These are phyloP conservation scores for Thunnus maccoyii DNA, from an alignment of 2,113 vertebrate species.

Conservation along the genomic window DNA sequence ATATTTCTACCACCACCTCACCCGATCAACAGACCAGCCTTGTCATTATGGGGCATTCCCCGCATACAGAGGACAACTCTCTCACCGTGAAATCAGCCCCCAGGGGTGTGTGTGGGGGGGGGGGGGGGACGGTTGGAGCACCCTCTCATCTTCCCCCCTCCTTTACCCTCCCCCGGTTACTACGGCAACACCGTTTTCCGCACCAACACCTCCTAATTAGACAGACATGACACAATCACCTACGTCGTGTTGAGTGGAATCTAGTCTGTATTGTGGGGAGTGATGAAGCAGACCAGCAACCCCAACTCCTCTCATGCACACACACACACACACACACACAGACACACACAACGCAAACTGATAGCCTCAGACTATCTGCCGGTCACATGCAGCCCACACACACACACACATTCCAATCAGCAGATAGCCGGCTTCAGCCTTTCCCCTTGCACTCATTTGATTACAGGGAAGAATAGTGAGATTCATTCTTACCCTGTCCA, in stretches of 20 bases:
- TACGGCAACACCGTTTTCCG: conserved; percentile 70
- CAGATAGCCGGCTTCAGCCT: conserved; percentile 66
- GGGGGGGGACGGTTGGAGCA: conserved; percentile 13
- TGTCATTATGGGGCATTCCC: conserved; percentile 82
- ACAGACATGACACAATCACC: conserved; percentile 72
- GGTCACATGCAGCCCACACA: conserved; percentile 61
- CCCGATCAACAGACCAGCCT: conserved; percentile 57
- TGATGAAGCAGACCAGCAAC: conserved; percentile 66
- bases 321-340: conserved; percentile 34
- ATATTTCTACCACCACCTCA: conserved; percentile 73
- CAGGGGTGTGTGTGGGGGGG: too few species aligned
- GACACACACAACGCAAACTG: conserved; percentile 20
- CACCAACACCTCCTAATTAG: conserved; percentile 77
- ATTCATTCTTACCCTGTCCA: conserved; percentile 78
- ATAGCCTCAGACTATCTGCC: conserved; percentile 64
- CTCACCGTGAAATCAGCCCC: conserved; percentile 63
- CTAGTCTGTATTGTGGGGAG: conserved; percentile 48
- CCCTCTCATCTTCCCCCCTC: conserved; percentile 54
- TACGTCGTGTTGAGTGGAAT: conserved; percentile 65
- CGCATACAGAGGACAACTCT: conserved; percentile 63
- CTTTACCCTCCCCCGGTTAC: conserved; percentile 51
- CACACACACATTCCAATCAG: conserved; percentile 69
- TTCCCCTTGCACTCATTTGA: conserved; percentile 64
- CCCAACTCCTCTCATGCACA: conserved; percentile 52
- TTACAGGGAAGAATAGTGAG: conserved; percentile 53